Conservation (phyloP, 2,113 vertebrate genomes). For the Cichladusa arquata region DNA sequence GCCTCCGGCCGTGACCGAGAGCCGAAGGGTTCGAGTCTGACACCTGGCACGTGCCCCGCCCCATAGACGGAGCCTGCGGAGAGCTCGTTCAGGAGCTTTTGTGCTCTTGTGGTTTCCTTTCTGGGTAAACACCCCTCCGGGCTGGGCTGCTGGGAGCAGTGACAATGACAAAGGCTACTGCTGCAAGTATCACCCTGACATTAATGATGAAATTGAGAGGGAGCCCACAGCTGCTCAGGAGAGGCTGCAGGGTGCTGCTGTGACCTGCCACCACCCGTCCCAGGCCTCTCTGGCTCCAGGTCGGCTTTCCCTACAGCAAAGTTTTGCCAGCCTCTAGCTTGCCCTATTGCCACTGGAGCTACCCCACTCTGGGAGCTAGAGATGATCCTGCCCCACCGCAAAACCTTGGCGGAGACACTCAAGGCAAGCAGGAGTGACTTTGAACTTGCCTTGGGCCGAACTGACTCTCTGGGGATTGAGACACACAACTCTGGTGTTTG, state of each 20-base stretch:
- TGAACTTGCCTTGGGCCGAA: fast-evolving
- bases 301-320: not conserved
- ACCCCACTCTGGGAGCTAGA: not conserved
- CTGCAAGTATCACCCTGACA: not conserved
- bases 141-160: not conserved
- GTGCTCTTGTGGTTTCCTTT: not conserved
- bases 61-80: not conserved
- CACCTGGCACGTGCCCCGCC: fast-evolving
- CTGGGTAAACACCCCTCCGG: not conserved
- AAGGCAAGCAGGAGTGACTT: not conserved
- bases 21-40: not conserved
- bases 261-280: not conserved
- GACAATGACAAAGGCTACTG: not conserved
- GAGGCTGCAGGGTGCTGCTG: not conserved
- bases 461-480: fast-evolving
- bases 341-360: not conserved
- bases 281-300: not conserved
- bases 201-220: not conserved
- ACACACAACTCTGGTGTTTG: not conserved
- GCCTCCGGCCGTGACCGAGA: not conserved
- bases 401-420: not conserved
- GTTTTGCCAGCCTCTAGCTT: not conserved
- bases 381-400: not conserved
- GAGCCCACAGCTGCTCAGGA: not conserved
- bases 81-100: not conserved